A percentile compares a stretch with the other conserved stretches of the same genome.
Evolutionary conservation across 2,888 invertebrate genomes (phyloP).

Genomic region (Lacanobia wlatinum): DNA sequence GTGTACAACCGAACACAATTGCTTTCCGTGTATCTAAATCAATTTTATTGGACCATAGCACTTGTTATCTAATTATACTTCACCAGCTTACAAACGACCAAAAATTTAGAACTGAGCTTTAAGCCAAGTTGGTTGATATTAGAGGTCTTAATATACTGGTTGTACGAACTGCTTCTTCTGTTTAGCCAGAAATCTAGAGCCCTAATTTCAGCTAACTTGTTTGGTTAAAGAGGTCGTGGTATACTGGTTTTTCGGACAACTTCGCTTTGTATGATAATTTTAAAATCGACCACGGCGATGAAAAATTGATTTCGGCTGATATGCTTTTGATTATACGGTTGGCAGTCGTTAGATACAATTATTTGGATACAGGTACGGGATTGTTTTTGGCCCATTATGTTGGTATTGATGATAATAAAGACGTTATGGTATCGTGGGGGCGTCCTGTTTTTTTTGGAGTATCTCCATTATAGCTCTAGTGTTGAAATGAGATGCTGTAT

Average conservation of each 20-base stretch:
- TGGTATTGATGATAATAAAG: conserved; percentile 62
- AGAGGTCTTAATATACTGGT: conserved; percentile 72
- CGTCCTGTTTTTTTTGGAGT: conserved; percentile 28
- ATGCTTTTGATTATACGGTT: conserved; percentile 88
- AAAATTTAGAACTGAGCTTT: conserved; percentile 55
- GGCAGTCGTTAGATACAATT: conserved; percentile 86
- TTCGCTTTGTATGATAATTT: conserved; percentile 87
- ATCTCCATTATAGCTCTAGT: neutral
- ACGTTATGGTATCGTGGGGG: conserved; percentile 43
- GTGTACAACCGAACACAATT: conserved; percentile 63
- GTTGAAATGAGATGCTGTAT: neutral
- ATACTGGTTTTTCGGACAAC: conserved; percentile 63
- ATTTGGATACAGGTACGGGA: conserved; percentile 76
- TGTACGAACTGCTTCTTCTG: conserved; percentile 55
- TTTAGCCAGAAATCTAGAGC: conserved; percentile 3
- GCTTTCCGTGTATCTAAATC: conserved; percentile 84
- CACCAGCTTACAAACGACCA: conserved; percentile 58
- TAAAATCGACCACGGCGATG: conserved; percentile 84
- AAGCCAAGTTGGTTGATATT: conserved; percentile 14
- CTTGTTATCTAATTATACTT: conserved; percentile 84
- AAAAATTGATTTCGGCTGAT: conserved; percentile 90
- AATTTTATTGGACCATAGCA: conserved; percentile 83
- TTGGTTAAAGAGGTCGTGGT: conserved; percentile 62
- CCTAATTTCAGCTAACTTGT: neutral
- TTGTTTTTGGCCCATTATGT: conserved; percentile 59